Percentiles rank a stretch among this genome's conserved stretches.
Conservation (phyloP, 2,888 invertebrate species). For the Cheilosia soror region DNA sequence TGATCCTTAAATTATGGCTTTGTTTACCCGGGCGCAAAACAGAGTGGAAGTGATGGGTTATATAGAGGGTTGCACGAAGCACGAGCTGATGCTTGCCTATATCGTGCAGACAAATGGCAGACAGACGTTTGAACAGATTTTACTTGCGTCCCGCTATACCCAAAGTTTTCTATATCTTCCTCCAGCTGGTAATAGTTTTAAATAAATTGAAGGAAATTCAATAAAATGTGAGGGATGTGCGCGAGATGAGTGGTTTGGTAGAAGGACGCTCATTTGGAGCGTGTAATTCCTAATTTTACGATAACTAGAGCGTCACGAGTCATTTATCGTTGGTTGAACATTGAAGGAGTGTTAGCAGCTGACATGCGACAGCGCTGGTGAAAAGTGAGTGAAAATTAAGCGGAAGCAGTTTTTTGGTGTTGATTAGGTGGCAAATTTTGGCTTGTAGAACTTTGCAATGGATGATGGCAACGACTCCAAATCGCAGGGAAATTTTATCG, state of each 20-base stretch:
- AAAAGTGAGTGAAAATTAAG: not conserved
- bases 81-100: not conserved
- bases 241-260: not conserved
- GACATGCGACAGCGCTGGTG: not conserved
- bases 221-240: not conserved
- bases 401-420: conserved; percentile 4
- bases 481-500: no score
- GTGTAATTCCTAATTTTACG: conserved; percentile 45
- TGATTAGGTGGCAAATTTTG: conserved; percentile 8
- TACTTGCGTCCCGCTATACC: not conserved
- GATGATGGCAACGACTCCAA: no score
- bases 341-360: conserved; percentile 9
- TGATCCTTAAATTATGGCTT: conserved; percentile 78
- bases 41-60: conserved; percentile 19
- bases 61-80: conserved; percentile 15
- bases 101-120: conserved; percentile 66
- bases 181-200: conserved; percentile 59
- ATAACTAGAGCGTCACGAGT: conserved; percentile 40
- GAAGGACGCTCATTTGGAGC: conserved; percentile 30
- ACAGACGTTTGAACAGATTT: conserved; percentile 66
- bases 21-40: conserved; percentile 76
- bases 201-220: conserved; percentile 61
- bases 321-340: conserved; percentile 19
- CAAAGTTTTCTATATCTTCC: not conserved
- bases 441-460: no score